Base-by-base conservation (phyloP, 2,113 vertebrate genomes). In the Vulpes ferrilata region DNA sequence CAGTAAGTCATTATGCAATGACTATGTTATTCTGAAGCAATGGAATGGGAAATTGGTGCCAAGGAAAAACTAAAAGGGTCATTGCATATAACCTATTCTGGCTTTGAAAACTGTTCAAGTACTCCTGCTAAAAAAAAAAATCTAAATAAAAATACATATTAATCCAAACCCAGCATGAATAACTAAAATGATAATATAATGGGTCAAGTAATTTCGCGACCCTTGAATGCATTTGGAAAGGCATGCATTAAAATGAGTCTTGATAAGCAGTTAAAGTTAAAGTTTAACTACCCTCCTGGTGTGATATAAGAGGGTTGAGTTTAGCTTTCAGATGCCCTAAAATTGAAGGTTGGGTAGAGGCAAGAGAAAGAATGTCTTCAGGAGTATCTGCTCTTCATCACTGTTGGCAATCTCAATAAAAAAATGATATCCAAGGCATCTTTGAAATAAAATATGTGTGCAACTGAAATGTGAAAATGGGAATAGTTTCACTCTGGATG, bases 11-110 rank as follows among this genome's bases (percentile, higher is more conserved):
- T 97, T 94, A 96, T 89, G 27, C 67, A 97, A 91, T 87, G 76
- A 64, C 51, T 95, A 55, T 94, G 81, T 94, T 93, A 59, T 96
- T 97, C 88, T 93, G 91, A 94, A 96, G 78, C 80, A 97, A 81
- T 95, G 93, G 53, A 97, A 97, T 95, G 76, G 90, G 96, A 97
- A 97, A 95, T 88, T 93, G 59, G 48, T 91, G 79, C 57, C 73
- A 83, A 89, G 43, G 64, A 82, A 96, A 97, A 91, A 62, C 67
- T 89, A 35, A 87, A 97, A 89, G 79, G 71, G 84, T 96, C 90
- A 92, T 60, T 96, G 59, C 74, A 57, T 96, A 67, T n/a, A 92
- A 92, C 22, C 23, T 69, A 83, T 92, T 96, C 90, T 83, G 69
- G 25, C 17, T 88, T 90, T 87, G 65, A 97, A 95, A 83, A 71